phyloP scores from a whole-genome alignment of 2,888 invertebrate species.

The Epistrophella euchroma region DNA sequence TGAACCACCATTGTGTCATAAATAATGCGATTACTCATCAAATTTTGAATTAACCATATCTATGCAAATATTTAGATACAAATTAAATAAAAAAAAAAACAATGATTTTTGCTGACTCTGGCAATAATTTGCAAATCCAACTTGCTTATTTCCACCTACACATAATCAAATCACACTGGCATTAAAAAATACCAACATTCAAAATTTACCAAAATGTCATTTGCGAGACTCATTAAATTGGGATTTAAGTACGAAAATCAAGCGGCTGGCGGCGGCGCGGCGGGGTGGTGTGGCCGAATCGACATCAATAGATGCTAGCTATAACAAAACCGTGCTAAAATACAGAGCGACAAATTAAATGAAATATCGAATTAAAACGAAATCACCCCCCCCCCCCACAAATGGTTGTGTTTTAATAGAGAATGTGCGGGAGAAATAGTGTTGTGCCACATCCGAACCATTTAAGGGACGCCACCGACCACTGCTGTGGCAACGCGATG shows the following conservation, averaged over 20 bases:
- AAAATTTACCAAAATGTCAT: constrained; percentile 52
- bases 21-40: constrained; percentile 50
- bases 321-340: constrained; percentile 2
- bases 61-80: constrained; percentile 21
- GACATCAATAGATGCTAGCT: background rate
- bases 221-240: constrained; percentile 24
- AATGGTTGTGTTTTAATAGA: constrained; percentile 20
- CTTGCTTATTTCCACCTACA: constrained; percentile 34
- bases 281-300: background rate
- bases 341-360: constrained; percentile 55
- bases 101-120: constrained; percentile 13
- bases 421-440: background rate
- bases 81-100: constrained; percentile 9
- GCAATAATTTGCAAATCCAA: constrained; percentile 27
- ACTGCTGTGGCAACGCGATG: background rate
- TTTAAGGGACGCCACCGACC: constrained; percentile 19
- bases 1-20: constrained; percentile 24
- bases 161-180: constrained; percentile 50
- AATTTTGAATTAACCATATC: constrained; percentile 21
- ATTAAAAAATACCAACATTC: constrained; percentile 39
- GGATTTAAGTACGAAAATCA: constrained; percentile 7
- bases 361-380: constrained; percentile 62
- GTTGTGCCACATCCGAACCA: constrained; percentile 19
- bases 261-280: background rate
- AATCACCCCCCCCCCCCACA: background rate